These are phyloP conservation scores for Lerema accius DNA, from an alignment of 1,140 invertebrate genomes.

Conservation along the genomic window DNA sequence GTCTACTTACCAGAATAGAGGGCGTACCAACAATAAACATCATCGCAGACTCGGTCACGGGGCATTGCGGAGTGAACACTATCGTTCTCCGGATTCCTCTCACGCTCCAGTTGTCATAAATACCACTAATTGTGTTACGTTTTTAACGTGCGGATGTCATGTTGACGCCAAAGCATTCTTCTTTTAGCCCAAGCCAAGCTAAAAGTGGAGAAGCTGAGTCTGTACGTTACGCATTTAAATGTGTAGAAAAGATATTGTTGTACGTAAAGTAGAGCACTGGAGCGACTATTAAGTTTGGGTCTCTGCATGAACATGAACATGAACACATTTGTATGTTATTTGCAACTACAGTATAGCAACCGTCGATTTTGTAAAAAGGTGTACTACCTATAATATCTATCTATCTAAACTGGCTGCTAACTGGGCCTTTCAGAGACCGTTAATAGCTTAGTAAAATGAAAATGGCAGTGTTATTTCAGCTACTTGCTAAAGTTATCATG, in stretches of 20 bases:
- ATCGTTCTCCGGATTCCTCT: constrained; percentile 70
- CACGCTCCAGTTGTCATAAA: constrained; percentile 78
- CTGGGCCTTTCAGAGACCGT: too few species aligned
- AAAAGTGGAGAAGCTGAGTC: too few species aligned
- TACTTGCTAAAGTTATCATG: constrained; percentile 6
- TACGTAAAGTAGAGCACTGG: too few species aligned
- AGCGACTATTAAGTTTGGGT: too few species aligned
- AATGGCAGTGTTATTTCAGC: too few species aligned
- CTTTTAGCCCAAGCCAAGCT: constrained; percentile 27
- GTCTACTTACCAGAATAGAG: constrained; percentile 43
- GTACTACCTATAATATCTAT: too few species aligned
- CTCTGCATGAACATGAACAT: too few species aligned
- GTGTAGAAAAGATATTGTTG: not conserved
- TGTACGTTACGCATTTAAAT: constrained; percentile 9
- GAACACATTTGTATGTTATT: too few species aligned
- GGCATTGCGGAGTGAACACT: constrained; percentile 62
- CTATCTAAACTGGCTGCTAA: too few species aligned
- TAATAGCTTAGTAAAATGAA: too few species aligned
- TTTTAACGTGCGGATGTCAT: constrained; percentile 52
- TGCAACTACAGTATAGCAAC: too few species aligned
- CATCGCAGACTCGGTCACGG: constrained; percentile 60
- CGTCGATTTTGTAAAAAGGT: too few species aligned
- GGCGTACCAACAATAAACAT: constrained; percentile 48
- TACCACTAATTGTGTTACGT: constrained; percentile 73
- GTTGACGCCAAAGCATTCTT: constrained; percentile 38